A percentile compares a stretch with the other conserved stretches of the same genome.
Evolutionary conservation across 2,113 vertebrate species (phyloP).

Genomic region (Nicator chloris): DNA sequence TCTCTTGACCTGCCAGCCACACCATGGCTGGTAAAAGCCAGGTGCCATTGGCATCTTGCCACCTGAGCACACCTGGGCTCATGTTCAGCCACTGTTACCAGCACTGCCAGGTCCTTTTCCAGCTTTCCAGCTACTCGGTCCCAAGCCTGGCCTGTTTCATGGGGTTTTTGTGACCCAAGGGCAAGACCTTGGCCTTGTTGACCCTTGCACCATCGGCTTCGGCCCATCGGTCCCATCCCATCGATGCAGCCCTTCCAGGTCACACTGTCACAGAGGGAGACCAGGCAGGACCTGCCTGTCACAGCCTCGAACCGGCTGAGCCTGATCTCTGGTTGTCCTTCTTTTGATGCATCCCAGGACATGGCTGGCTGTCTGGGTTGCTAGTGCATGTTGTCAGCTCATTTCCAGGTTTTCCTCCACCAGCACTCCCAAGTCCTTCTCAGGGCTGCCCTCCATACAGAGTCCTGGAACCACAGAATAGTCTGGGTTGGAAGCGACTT

Average conservation of each 20-base stretch:
- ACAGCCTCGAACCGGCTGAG: background rate
- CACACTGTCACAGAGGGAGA: background rate
- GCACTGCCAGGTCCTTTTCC: background rate
- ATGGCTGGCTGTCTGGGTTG: background rate
- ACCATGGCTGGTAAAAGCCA: background rate
- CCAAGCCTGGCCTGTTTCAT: background rate
- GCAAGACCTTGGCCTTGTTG: background rate
- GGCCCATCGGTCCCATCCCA: rapidly evolving
- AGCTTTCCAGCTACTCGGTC: background rate
- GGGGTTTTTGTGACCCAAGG: background rate
- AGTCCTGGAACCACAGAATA: background rate
- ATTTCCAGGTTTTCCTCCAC: background rate
- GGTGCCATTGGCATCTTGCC: background rate
- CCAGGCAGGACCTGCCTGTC: background rate
- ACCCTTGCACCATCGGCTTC: rapidly evolving
- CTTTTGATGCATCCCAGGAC: background rate
- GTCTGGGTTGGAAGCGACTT: background rate
- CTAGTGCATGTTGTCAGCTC: background rate
- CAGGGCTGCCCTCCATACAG: background rate
- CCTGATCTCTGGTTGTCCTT: background rate
- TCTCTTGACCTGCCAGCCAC: background rate
- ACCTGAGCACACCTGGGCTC: background rate
- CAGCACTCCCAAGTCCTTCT: background rate
- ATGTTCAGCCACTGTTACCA: background rate
- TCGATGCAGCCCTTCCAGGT: background rate